phyloP scores from a whole-genome alignment of 2,797 vertebrate genomes.

The Falco naumanni region DNA sequence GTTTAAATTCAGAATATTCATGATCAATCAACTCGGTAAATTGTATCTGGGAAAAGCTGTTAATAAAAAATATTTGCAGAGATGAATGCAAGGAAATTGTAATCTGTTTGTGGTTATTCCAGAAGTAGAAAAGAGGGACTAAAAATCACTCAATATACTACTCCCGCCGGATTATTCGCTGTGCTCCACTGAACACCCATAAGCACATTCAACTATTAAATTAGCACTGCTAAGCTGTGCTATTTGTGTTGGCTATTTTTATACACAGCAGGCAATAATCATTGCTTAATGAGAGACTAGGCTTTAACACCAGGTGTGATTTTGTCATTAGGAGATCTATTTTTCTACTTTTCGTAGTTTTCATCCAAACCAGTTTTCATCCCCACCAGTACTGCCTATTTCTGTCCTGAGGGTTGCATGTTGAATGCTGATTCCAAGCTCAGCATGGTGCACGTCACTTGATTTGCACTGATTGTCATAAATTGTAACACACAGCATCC shows the following conservation, averaged over 20 bases:
- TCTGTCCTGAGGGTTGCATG: neutral
- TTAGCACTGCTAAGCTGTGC: constrained; percentile 62
- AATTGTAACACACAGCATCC: neutral
- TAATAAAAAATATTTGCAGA: constrained; percentile 16
- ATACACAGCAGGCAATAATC: constrained; percentile 65
- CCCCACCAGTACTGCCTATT: neutral
- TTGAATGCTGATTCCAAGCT: constrained; percentile 35
- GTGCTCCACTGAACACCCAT: constrained; percentile 52
- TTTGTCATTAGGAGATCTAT: neutral
- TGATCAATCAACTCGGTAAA: neutral
- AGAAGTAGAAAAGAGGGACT: neutral
- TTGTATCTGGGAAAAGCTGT: neutral
- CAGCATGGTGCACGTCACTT: neutral
- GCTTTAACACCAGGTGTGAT: constrained; percentile 50
- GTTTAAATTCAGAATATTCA: neutral
- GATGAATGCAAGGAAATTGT: constrained; percentile 4
- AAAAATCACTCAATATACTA: neutral
- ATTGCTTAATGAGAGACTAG: constrained; percentile 61
- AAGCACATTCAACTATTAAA: constrained; percentile 72
- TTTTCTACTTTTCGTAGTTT: constrained; percentile 23
- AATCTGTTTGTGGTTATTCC: constrained; percentile 29
- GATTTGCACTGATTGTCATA: constrained; percentile 41
- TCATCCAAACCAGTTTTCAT: neutral
- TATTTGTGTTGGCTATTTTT: constrained; percentile 71
- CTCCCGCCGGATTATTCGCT: constrained; percentile 42